A percentile compares a stretch with the other conserved stretches of the same genome.
Evolutionary conservation across 2,888 invertebrate species (phyloP).

Genomic region (Hesperia comma): DNA sequence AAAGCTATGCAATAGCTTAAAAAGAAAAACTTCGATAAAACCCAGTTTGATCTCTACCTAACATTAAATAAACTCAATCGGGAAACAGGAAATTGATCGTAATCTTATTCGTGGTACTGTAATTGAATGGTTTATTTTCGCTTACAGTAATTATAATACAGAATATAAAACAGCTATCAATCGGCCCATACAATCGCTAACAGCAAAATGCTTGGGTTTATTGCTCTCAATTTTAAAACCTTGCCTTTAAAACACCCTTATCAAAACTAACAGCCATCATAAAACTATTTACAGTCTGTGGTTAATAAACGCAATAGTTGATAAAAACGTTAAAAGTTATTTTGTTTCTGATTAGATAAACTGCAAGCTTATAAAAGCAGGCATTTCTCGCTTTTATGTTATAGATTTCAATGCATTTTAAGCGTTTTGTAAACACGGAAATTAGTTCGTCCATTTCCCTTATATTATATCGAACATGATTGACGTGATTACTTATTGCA

Average conservation of each 20-base stretch:
- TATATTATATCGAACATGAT: not conserved
- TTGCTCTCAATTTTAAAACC: slow-evolving; percentile 47
- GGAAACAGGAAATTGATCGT: not conserved
- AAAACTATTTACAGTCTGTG: slow-evolving; percentile 53
- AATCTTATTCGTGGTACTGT: not conserved
- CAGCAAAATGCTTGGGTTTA: slow-evolving; percentile 45
- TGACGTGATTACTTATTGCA: too few relatives aligned
- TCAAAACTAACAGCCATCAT: slow-evolving; percentile 50
- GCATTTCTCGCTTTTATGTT: slow-evolving; percentile 33
- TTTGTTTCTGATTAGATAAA: slow-evolving; percentile 53
- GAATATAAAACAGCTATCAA: slow-evolving; percentile 32
- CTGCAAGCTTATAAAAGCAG: slow-evolving; percentile 31
- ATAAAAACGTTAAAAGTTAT: slow-evolving; percentile 47
- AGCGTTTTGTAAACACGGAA: slow-evolving; percentile 12
- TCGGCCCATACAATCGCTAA: slow-evolving; percentile 26
- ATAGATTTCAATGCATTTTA: slow-evolving; percentile 17
- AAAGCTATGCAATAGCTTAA: too few relatives aligned
- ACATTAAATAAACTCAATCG: not conserved
- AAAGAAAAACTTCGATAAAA: too few relatives aligned
- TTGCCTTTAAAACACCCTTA: slow-evolving; percentile 47
- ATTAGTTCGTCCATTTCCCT: not conserved
- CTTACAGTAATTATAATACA: slow-evolving; percentile 14
- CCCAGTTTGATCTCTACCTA: not conserved
- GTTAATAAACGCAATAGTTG: slow-evolving; percentile 49
- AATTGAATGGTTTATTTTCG: slow-evolving; percentile 13